Evolutionary conservation across 2,888 invertebrate genomes (phyloP), one percentile per base, ranked within the genome.

Genomic region (Bombyx huttoni): DNA sequence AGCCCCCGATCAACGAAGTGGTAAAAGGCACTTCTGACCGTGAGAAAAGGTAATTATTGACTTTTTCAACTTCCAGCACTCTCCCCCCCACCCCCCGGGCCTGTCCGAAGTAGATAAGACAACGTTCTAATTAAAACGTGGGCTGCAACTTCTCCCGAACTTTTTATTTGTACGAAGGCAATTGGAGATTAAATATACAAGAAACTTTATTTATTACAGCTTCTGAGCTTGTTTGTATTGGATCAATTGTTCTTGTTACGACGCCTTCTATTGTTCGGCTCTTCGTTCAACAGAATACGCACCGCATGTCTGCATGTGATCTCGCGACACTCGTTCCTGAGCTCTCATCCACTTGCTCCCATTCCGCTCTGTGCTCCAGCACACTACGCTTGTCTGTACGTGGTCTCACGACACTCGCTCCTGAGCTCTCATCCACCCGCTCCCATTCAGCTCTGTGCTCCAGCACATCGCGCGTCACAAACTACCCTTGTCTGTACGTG

Each of bases 1-100:
- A 51, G 9, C 49, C 46, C 53, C 57, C 49, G 56, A 55, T 56
- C 63, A 61, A 53, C 58, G 61, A 64, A 61, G 61, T 68, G 72
- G 67, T 70, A 66, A 71, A 75, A 73, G 73, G 66, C 77, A 76
- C 74, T 78, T 68, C 73, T 68, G 75, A 72, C 75, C 78, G 73
- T 76, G 75, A 72, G 78, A 74, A 78, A 76, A 82, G 81, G 81
- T 81, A 81, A 80, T 81, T 81, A 82, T 84, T 82, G 82, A 81
- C 81, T 82, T 80, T 81, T 81, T 73, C 78, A 79, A 79, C 75
- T 76, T 64, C 64, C 63, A 64, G 55, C 61, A 58, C 52, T 54
- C 54, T 33, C 54, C 48, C 51, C 52, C 53, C 56, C 56, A 58
- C 60, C 63, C 61, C 58, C 54, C 51, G 56, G 58, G 73, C 64